phyloP scores from a whole-genome alignment of 2,113 vertebrate genomes.

The Grammomys dolichurus region DNA sequence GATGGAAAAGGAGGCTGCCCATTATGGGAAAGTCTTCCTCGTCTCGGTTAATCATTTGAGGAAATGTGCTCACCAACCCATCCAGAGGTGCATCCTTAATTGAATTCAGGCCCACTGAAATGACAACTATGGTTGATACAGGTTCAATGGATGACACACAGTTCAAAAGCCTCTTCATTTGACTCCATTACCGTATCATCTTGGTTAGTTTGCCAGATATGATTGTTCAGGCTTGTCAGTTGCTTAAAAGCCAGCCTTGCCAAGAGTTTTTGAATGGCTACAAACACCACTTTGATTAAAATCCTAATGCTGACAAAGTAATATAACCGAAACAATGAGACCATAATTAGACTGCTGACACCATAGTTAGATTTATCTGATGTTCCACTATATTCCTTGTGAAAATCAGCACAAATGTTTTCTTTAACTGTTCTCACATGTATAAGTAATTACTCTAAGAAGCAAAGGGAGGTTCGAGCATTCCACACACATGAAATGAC shows the following conservation, averaged over 20 bases:
- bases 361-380: neutral
- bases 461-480: neutral
- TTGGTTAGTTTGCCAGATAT: neutral
- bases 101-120: neutral
- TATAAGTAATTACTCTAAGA: neutral
- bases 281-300: neutral
- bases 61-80: neutral
- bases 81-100: no score
- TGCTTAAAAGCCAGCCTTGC: neutral
- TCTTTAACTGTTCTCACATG: slow-evolving; percentile 14
- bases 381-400: neutral
- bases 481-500: neutral
- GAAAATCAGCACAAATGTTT: neutral
- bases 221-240: neutral
- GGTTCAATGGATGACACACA: neutral
- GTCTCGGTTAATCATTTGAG: neutral
- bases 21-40: neutral
- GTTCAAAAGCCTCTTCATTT: neutral
- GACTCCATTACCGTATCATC: neutral
- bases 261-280: neutral
- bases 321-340: neutral
- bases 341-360: neutral
- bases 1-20: no score
- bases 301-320: slow-evolving; percentile 23
- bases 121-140: neutral